Evolutionary conservation across 2,797 vertebrate species (phyloP).

Genomic region (Pempheris klunzingeri): DNA sequence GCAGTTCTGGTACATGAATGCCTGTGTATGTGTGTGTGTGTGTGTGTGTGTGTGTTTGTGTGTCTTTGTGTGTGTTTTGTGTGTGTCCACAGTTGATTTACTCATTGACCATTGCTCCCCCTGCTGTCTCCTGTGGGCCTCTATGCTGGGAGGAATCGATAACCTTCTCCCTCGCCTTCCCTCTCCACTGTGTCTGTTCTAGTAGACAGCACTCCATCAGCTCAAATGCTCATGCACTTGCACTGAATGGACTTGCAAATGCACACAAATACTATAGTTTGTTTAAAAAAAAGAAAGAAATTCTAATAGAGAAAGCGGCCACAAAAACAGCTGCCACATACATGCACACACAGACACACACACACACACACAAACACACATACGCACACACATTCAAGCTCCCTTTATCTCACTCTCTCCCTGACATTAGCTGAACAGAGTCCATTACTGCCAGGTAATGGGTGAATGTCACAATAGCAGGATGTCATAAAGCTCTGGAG

Average conservation of each 20-base stretch:
- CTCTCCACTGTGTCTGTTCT: slow-evolving; percentile 41
- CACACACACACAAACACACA: slow-evolving; percentile 12
- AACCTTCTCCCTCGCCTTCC: slow-evolving; percentile 62
- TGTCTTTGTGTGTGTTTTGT: slow-evolving; percentile 27
- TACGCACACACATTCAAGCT: slow-evolving; percentile 26
- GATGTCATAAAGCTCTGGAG: slow-evolving; percentile 86
- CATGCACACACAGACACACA: slow-evolving; percentile 1
- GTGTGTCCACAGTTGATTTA: slow-evolving; percentile 63
- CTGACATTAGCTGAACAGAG: slow-evolving; percentile 81
- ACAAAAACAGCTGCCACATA: slow-evolving; percentile 33
- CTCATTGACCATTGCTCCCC: slow-evolving; percentile 68
- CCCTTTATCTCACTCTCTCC: slow-evolving; percentile 52
- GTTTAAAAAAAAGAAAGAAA: slow-evolving; percentile 9
- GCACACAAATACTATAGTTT: not conserved
- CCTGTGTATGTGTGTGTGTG: slow-evolving; percentile 29
- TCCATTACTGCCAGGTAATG: slow-evolving; percentile 87
- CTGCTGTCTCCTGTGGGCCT: slow-evolving; percentile 66
- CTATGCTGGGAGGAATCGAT: slow-evolving; percentile 73
- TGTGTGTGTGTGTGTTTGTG: slow-evolving; percentile 29
- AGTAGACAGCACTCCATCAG: slow-evolving; percentile 32
- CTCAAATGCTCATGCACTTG: slow-evolving; percentile 35
- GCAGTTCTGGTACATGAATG: slow-evolving; percentile 50
- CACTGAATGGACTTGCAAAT: slow-evolving; percentile 25
- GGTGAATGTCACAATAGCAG: slow-evolving; percentile 85
- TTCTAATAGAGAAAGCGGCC: slow-evolving; percentile 6